A percentile compares a stretch with the other conserved stretches of the same genome.
phyloP scores from a whole-genome alignment of 2,113 vertebrate species.

The Microtus oregoni region DNA sequence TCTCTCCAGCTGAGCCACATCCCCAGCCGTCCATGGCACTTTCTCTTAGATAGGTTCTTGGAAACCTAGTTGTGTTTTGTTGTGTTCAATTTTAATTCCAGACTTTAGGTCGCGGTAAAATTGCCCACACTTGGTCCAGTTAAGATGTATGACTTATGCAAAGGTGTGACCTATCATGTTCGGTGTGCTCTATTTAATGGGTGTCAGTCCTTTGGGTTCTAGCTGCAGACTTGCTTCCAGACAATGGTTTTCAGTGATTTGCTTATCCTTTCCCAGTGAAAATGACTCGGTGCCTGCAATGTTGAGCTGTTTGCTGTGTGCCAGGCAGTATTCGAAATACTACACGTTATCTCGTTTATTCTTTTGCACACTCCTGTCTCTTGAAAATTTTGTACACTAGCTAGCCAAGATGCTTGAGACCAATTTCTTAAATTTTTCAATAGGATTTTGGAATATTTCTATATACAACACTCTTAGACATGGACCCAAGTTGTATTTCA shows the following conservation, averaged over 20 bases:
- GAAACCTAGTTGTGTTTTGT: background rate
- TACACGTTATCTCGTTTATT: conserved; percentile 11
- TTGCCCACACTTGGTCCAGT: background rate
- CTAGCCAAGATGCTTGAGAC: background rate
- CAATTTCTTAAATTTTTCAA: background rate
- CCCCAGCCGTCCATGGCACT: background rate
- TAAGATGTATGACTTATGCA: background rate
- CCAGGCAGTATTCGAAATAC: conserved; percentile 12
- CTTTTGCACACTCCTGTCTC: background rate
- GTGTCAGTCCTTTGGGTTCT: background rate
- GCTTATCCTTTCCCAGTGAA: conserved; percentile 7
- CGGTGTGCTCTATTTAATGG: background rate
- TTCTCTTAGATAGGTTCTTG: background rate
- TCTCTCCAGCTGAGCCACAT: background rate
- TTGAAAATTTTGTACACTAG: background rate
- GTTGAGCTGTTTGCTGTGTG: background rate
- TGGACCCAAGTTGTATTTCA: background rate
- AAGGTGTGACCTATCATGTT: background rate
- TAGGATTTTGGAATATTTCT: background rate
- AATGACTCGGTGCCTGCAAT: background rate
- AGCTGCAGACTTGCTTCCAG: background rate
- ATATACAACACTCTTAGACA: background rate
- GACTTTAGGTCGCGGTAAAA: background rate
- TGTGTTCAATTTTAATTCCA: conserved; percentile 27
- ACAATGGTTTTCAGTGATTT: background rate